Percentiles rank a stretch among this genome's conserved stretches.
These are phyloP conservation scores for Acholoe squamosa DNA, from an alignment of 2,888 invertebrate species.

Conservation along the genomic window DNA sequence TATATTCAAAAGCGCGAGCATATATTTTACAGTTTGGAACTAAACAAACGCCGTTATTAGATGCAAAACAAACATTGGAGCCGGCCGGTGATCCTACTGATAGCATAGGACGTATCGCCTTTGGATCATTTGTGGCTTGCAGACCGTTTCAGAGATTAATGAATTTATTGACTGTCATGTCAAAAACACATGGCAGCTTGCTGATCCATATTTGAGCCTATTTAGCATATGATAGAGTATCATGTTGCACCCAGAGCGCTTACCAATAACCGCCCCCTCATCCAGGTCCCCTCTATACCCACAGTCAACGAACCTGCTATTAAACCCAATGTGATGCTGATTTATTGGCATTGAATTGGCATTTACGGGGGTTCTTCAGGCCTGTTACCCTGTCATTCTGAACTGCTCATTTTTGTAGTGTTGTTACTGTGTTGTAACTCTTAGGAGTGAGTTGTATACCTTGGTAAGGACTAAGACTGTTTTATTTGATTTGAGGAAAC, in stretches of 20 bases:
- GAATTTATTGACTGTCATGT: not conserved
- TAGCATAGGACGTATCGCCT: not conserved
- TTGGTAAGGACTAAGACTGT: no score
- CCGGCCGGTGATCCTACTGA: not conserved
- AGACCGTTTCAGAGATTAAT: constrained; percentile 13
- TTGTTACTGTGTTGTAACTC: no score
- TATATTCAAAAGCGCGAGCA: not conserved
- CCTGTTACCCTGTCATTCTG: no score
- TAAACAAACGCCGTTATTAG: not conserved
- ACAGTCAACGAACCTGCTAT: no score
- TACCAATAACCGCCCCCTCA: no score
- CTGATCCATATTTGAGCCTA: not conserved
- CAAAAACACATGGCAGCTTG: not conserved
- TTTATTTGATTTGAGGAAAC: no score
- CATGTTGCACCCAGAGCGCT: not conserved
- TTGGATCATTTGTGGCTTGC: not conserved
- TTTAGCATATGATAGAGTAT: constrained; percentile 2
- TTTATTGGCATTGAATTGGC: no score
- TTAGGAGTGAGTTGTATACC: no score
- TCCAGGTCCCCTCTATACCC: no score
- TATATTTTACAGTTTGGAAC: not conserved
- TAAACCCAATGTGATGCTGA: no score
- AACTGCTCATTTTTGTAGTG: no score
- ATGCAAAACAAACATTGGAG: not conserved
- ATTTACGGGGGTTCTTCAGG: no score